Base-by-base conservation (phyloP, 23 tunicate species). In the Botrylloides violaceus region DNA sequence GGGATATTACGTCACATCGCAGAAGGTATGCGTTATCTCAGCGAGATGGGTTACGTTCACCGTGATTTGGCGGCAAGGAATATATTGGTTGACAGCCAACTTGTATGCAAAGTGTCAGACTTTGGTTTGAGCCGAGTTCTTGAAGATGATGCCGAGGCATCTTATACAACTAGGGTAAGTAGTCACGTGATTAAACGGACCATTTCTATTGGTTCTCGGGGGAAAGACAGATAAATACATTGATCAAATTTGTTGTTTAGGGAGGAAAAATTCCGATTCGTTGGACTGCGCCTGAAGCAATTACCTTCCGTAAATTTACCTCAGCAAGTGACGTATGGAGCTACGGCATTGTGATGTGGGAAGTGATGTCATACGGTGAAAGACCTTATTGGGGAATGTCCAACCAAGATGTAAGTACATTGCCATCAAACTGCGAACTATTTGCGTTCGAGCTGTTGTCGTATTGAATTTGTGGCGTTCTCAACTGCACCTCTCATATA, bases 341-440 rank as follows among this genome's bases (percentile, higher is more conserved):
- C 56, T 95, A 77, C 39, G 99, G 99, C 32, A 90, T 95, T 36
- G 89, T 87, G 81, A 90, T 82, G 90, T 95, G 99, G 99, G 99
- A 95, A 70, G 88, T 95, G 79, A 87, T 87, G 85, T 87, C 95
- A 71, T 95, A 87, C 80, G 99, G 99, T 6, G 99, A 95, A 43
- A 66, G 90, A 58, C 99, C 99, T 2, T 95, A 95, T 76, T 95
- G 99, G 99, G 99, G 88, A 61, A 87, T 95, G 99, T 87, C 95
- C 25, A 90, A 95, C 66, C 83, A 63, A 66, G 99, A 95, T 66
- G 99, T 95, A 58, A 82, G 99, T 75, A 38, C 7, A 9, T 12
- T 7, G 24, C 19, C 15, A 15, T 15, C 9, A 15, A 43, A 43
- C 15, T n/a, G n/a, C n/a, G n/a, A n/a, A n/a, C n/a, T n/a, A n/a